phyloP scores from a whole-genome alignment of 2,797 vertebrate species.

The Rhadinocentrus ornatus region DNA sequence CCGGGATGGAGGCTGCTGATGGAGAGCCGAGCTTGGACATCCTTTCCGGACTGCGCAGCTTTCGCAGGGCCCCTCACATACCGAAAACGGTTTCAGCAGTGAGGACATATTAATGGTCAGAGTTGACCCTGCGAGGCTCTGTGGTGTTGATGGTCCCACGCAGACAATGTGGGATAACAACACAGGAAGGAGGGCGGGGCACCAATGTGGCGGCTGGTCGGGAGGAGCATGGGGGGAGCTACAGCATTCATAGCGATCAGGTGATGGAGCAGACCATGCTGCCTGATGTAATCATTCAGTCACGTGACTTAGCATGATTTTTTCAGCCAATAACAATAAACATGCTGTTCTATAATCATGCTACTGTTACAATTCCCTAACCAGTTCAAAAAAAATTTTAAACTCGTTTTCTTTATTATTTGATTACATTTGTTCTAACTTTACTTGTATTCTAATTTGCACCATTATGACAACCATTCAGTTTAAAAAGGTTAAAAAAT shows the following conservation, averaged over 20 bases:
- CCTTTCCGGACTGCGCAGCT: slow-evolving; percentile 60
- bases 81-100: slow-evolving; percentile 78
- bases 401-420: not conserved
- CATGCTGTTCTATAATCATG: slow-evolving; percentile 11
- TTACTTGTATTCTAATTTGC: not conserved
- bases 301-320: slow-evolving; percentile 59
- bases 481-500: not conserved
- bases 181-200: slow-evolving; percentile 51
- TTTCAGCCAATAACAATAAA: slow-evolving; percentile 57
- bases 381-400: no score
- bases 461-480: not conserved
- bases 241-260: slow-evolving; percentile 73
- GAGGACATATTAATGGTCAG: slow-evolving; percentile 76
- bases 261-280: slow-evolving; percentile 22
- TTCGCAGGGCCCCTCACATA: slow-evolving; percentile 77
- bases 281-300: slow-evolving; percentile 26
- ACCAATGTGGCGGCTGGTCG: slow-evolving; percentile 39
- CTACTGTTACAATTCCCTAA: no score
- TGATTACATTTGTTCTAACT: not conserved
- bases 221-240: slow-evolving; percentile 12
- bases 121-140: not conserved
- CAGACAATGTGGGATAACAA: slow-evolving; percentile 50
- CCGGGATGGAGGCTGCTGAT: slow-evolving; percentile 44
- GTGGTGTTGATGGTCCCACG: not conserved
- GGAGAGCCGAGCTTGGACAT: slow-evolving; percentile 44